Base-by-base conservation (phyloP, 1,140 invertebrate species). In the Drosophila burlai region DNA sequence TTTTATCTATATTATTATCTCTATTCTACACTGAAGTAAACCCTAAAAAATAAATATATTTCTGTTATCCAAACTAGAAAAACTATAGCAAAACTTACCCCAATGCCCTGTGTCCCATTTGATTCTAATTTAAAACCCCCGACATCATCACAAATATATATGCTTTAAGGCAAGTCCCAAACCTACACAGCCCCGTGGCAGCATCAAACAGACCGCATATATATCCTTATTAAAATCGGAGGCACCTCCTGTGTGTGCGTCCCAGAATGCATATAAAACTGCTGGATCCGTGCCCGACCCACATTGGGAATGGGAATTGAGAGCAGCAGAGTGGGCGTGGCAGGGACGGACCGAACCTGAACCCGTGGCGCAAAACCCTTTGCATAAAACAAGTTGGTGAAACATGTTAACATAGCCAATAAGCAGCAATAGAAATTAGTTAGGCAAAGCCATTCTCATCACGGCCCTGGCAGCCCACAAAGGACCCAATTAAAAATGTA, bases 401-500 rank as follows among this genome's bases (percentile, higher is more conserved):
- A 89, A 89, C 85, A 89, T 89, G 85, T 89, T 89, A 89, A 89
- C 85, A 89, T 81, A 89, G 85, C 85, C 85, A 89, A 89, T 89
- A 89, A 89, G 85, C 85, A 89, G 85, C 85, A 89, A 90, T 89
- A 89, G 85, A 89, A 89, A 89, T 89, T 89, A 89, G 85, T 89
- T 89, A 84, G 85, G 66, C 85, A 89, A 89, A 89, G 86, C 81
- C 72, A 90, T 89, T 81, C 85, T 73, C 86, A 89, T 90, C 85
- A 90, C 71, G 84, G 81, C 66, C 80, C 52, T 67, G 66, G 65
- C 74, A 77, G 74, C 64, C 83, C 86, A 91, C 86, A 91, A 91
- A 91, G 86, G 86, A 91, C 86, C 86, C 86, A 91, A 91, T 91
- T 91, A 91, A 86, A 91, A 91, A 91, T 91, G 86, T 91, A 86